Conservation (phyloP, 2,888 invertebrate genomes). For the Adelognathus sp. region DNA sequence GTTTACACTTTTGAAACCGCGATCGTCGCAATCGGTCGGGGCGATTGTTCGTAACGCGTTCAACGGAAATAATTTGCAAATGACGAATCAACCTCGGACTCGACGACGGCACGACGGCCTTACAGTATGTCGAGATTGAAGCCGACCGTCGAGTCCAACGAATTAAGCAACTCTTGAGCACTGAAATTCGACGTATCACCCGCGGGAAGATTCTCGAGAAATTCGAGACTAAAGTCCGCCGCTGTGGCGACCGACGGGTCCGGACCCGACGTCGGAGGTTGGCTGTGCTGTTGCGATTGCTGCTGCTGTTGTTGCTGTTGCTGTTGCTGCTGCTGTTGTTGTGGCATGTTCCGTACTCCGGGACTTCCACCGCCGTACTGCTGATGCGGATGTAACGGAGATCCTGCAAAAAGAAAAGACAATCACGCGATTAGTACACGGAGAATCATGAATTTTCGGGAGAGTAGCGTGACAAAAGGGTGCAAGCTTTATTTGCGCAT, state of each 20-base stretch:
- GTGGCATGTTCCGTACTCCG: slow-evolving; percentile 77
- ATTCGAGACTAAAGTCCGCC: slow-evolving; percentile 91
- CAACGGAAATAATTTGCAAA: slow-evolving; percentile 26
- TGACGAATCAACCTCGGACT: slow-evolving; percentile 26
- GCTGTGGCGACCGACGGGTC: slow-evolving; percentile 76
- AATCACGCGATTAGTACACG: background rate
- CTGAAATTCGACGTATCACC: slow-evolving; percentile 89
- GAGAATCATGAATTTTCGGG: background rate
- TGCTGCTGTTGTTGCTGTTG: slow-evolving; percentile 71
- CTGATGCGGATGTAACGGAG: slow-evolving; percentile 81
- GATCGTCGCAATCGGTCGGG: slow-evolving; percentile 11
- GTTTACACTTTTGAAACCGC: slow-evolving; percentile 35
- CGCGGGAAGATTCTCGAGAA: slow-evolving; percentile 91
- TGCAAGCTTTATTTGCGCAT: too few species aligned
- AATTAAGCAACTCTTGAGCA: slow-evolving; percentile 92
- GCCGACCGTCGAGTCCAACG: slow-evolving; percentile 88
- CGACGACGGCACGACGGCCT: slow-evolving; percentile 63
- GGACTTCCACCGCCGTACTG: slow-evolving; percentile 78
- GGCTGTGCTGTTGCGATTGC: slow-evolving; percentile 70
- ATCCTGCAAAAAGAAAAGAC: slow-evolving; percentile 66
- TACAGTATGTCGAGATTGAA: slow-evolving; percentile 80
- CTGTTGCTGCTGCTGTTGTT: slow-evolving; percentile 71
- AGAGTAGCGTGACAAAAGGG: too few species aligned
- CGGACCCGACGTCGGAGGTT: slow-evolving; percentile 69
- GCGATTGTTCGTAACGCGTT: slow-evolving; percentile 21